phyloP scores from a whole-genome alignment of 2,888 invertebrate genomes.

The Pharmacophagus antenor region DNA sequence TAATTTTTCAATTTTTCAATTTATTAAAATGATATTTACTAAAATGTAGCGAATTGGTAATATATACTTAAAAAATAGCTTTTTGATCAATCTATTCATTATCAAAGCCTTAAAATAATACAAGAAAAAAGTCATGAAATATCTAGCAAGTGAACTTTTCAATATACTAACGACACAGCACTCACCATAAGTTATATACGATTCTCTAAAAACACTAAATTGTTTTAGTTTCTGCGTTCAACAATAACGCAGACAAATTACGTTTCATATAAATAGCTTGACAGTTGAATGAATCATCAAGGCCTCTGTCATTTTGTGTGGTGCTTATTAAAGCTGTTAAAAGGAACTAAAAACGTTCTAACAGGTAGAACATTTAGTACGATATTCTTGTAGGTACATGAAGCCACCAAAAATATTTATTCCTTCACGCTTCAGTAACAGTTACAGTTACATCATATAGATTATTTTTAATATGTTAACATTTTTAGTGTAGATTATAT shows the following conservation, averaged over 20 bases:
- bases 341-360: slow-evolving; percentile 15
- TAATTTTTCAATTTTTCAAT: too few relatives aligned
- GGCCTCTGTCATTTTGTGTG: slow-evolving; percentile 12
- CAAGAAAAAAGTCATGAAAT: too few relatives aligned
- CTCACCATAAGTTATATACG: neutral
- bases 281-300: slow-evolving; percentile 9
- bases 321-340: slow-evolving; percentile 23
- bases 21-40: too few relatives aligned
- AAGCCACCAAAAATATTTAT: slow-evolving; percentile 3
- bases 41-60: too few relatives aligned
- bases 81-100: too few relatives aligned
- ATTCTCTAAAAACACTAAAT: neutral
- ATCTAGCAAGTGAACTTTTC: too few relatives aligned
- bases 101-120: too few relatives aligned
- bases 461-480: too few relatives aligned
- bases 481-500: too few relatives aligned
- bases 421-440: slow-evolving; percentile 19
- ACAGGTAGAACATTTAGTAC: slow-evolving; percentile 9
- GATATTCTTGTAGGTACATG: neutral
- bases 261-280: slow-evolving; percentile 1
- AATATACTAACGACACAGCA: neutral
- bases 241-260: slow-evolving; percentile 1
- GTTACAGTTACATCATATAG: neutral
- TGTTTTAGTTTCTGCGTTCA: slow-evolving; percentile 4
- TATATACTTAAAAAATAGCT: too few relatives aligned